Evolutionary conservation across 2,113 vertebrate genomes (phyloP), one percentile per base, ranked within the genome.

Genomic region (Parotia lawesii): DNA sequence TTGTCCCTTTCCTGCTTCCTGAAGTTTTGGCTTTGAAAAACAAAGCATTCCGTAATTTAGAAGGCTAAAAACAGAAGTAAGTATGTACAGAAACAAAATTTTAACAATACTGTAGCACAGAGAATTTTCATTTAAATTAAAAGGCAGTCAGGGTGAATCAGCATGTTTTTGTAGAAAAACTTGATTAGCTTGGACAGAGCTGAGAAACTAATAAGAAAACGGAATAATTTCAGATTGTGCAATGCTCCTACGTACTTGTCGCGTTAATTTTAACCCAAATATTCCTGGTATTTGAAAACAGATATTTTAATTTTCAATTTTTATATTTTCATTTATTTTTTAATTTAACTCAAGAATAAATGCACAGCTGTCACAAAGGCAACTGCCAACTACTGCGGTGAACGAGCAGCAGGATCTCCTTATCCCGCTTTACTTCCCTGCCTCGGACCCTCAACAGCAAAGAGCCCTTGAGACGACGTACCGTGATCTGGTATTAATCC

Each of bases 401-500:
- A n/a, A 29, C 35, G 33, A 89, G 37, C 70, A 23, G 16, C 57
- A 3, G 21, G 57, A n/a, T 14, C 10, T 75, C 54, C 23, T 29
- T 40, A 27, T 48, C 29, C 51, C 51, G 15, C 29, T 13, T 35
- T 4, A 2, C 51, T 29, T 51, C 56, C 10, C 6, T 16, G 48
- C 69, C 61, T 12, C 0, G 28, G 4, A 2, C 40, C 35, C 75
- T 38, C 7, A 7, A 8, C 42, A n/a, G 3, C 4, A 33, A 62
- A 10, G 5, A 21, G 35, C 50, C 13, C n/a, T 28, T 3, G 5
- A 21, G 62, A 5, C 29, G 42, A 98, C 99, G 74, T 98, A 99
- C 99, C 98, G 92, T 99, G 98, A 88, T 99, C 99, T 18, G 99
- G 99, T 56, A 99, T 99, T 92, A 98, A 62, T 89, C 99, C 99